These are phyloP conservation scores for Pemphigus obesinymphae DNA, from an alignment of 1,140 invertebrate genomes.

Conservation along the genomic window DNA sequence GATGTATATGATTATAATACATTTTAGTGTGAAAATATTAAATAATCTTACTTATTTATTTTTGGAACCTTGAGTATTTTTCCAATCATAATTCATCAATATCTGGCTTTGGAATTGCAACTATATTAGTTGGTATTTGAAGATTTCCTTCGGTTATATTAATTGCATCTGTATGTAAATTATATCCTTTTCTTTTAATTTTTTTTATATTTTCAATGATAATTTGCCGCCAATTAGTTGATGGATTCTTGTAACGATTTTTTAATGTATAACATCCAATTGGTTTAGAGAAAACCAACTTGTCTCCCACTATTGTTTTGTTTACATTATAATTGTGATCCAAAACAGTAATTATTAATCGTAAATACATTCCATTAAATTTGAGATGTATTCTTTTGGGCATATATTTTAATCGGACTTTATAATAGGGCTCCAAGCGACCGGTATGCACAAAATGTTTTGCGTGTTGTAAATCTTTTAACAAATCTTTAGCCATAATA, in stretches of 20 bases:
- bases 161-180: too few relatives aligned
- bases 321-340: background rate
- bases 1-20: too few relatives aligned
- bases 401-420: background rate
- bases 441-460: background rate
- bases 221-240: background rate
- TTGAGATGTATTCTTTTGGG: too few relatives aligned
- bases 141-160: background rate
- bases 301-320: background rate
- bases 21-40: too few relatives aligned
- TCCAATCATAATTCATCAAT: background rate
- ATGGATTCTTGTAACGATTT: background rate
- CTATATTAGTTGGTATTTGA: too few relatives aligned
- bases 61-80: background rate
- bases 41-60: too few relatives aligned
- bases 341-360: background rate
- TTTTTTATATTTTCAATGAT: background rate
- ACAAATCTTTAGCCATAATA: background rate
- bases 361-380: background rate
- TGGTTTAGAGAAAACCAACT: background rate
- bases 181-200: background rate
- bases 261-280: background rate
- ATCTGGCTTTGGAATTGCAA: background rate
- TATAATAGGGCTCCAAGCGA: background rate
- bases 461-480: background rate